These are phyloP conservation scores for Saiga tatarica DNA, from an alignment of 2,113 vertebrate genomes.

Conservation along the genomic window DNA sequence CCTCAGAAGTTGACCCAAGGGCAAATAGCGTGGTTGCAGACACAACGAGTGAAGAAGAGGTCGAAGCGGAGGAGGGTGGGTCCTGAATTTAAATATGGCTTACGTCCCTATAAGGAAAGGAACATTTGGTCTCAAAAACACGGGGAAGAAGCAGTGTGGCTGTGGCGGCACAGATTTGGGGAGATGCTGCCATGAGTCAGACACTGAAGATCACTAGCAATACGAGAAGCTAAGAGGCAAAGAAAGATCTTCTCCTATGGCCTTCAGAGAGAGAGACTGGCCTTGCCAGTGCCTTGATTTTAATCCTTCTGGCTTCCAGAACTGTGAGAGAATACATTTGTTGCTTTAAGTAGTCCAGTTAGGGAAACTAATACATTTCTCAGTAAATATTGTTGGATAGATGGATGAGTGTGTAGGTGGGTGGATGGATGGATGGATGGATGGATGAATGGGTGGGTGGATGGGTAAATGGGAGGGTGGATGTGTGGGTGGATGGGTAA, in stretches of 20 bases:
- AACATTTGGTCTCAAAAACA: neutral
- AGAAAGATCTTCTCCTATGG: neutral
- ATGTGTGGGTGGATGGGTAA: neutral
- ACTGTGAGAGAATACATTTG: neutral
- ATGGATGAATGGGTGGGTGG: rapidly evolving
- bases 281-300: neutral
- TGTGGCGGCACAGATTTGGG: neutral
- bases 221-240: neutral
- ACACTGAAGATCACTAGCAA: neutral
- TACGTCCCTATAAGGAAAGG: neutral
- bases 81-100: neutral
- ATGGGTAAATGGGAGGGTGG: rapidly evolving
- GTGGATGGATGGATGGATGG: neutral
- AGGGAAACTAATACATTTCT: neutral
- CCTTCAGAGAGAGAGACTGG: too few species aligned
- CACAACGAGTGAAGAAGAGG: neutral
- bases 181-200: neutral
- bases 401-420: neutral
- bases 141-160: neutral
- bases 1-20: neutral
- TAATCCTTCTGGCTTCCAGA: neutral
- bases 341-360: neutral
- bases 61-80: neutral
- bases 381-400: neutral
- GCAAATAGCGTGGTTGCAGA: neutral